Conservation (phyloP, 1,140 invertebrate genomes). For the Euborellia annulipes region DNA sequence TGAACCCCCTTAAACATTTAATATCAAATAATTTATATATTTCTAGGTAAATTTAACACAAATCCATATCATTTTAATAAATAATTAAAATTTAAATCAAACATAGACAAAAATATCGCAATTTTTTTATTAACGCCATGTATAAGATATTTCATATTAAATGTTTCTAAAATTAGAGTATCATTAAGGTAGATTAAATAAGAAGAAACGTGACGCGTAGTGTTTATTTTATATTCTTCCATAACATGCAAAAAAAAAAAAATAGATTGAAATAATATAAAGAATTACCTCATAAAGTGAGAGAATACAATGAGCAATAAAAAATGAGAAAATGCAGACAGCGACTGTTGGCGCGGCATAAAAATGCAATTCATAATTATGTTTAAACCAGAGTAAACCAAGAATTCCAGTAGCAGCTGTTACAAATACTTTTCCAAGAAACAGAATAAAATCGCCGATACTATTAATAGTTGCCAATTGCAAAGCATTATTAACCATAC, state of each 20-base stretch:
- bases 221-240: too few relatives aligned
- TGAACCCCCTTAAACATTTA: too few relatives aligned
- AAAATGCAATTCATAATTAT: conserved; percentile 53
- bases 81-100: too few relatives aligned
- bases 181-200: background rate
- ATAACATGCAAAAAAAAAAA: background rate
- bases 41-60: too few relatives aligned
- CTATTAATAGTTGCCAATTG: conserved; percentile 85
- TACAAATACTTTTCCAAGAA: conserved; percentile 81
- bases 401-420: conserved; percentile 58
- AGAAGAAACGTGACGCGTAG: background rate
- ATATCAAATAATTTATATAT: too few relatives aligned
- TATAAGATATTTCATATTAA: background rate
- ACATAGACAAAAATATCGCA: too few relatives aligned
- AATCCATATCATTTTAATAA: too few relatives aligned
- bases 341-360: conserved; percentile 74
- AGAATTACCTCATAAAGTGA: conserved; percentile 79
- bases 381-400: conserved; percentile 56
- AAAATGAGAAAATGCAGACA: conserved; percentile 78
- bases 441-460: conserved; percentile 86
- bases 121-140: too few relatives aligned
- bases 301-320: conserved; percentile 82
- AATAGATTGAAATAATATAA: conserved; percentile 7
- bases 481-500: conserved; percentile 65
- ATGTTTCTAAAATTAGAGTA: background rate